Evolutionary conservation across 2,888 invertebrate genomes (phyloP), one percentile per base, ranked within the genome.

Genomic region (Microctonus hyperodae): DNA sequence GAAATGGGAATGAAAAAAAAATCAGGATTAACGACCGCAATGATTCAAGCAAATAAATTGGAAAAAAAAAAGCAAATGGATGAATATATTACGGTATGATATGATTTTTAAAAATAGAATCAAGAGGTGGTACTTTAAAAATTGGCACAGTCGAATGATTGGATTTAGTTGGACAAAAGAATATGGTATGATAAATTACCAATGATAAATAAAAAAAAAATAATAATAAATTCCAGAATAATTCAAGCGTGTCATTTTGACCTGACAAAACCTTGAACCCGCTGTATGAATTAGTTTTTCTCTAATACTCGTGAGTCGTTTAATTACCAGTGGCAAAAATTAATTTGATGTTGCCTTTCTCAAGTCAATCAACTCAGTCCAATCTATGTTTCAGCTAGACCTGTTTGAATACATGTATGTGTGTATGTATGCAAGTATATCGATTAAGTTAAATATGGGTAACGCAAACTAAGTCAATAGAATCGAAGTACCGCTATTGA

Each of bases 181-280:
- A 10, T 35, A 35, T 35, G 10, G 10, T 10, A 35, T 35, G 10
- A 35, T 35, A 10, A 1, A 16, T 44, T 6, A 1, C 16, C 7
- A 9, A 44, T 20, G 16, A 20, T 16, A 1, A 16, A 44, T 3
- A 57, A 23, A 7, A 22, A 11, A 57, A 6, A n/a, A 37, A 22
- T 23, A 37, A 28, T 5, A 23, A 13, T 7, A 9, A 33, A 13
- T 7, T 20, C 6, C 22, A 25, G 23, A 25, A 23, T n/a, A 37
- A 75, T 73, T 73, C 70, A 69, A 66, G 73, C 69, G n/a, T n/a
- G 69, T 70, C 68, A 67, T 59, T 73, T 73, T 72, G 74, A 72
- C 70, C 60, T 55, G 63, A 40, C 61, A 66, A 71, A 79, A 67
- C 80, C 81, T 81, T 81, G 81, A 78, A 75, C 78, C 75, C 73